Percentiles rank a stretch among this genome's conserved stretches.
These are phyloP conservation scores for Prionailurus viverrinus DNA, from an alignment of 2,113 vertebrate genomes.

Conservation along the genomic window DNA sequence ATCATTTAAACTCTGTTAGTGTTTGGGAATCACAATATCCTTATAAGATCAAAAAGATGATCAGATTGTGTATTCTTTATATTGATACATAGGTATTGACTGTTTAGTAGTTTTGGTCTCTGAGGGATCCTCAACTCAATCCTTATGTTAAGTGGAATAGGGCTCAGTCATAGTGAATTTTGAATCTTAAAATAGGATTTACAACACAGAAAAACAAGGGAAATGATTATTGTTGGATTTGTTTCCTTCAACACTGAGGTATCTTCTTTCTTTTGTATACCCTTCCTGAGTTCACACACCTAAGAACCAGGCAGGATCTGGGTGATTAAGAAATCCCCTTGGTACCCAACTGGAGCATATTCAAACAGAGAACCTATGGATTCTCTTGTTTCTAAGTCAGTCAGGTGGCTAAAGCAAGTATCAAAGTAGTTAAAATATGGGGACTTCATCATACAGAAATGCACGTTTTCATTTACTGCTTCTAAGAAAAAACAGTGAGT, in stretches of 20 bases:
- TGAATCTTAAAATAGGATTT: not conserved
- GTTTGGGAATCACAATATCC: not conserved
- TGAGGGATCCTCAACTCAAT: not conserved
- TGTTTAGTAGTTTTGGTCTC: not conserved
- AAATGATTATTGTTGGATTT: not conserved
- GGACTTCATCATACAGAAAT: not conserved
- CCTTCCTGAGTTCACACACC: conserved; percentile 84
- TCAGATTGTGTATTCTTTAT: not conserved
- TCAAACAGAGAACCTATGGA: conserved; percentile 84
- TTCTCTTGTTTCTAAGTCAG: conserved; percentile 84
- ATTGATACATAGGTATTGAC: not conserved
- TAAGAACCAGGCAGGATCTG: conserved; percentile 88
- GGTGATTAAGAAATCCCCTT: conserved; percentile 80
- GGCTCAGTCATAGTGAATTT: not conserved
- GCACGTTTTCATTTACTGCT: not conserved
- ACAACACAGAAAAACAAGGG: not conserved
- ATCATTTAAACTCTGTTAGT: not conserved
- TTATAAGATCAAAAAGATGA: not conserved
- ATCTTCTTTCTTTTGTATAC: conserved; percentile 70
- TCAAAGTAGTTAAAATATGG: not conserved
- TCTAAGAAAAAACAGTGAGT: conserved; percentile 29
- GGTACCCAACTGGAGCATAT: conserved; percentile 79
- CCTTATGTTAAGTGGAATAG: not conserved
- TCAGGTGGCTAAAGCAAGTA: conserved; percentile 84
- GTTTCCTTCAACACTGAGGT: not conserved